phyloP scores from a whole-genome alignment of 2,797 vertebrate genomes.

The Myotis pilosus region DNA sequence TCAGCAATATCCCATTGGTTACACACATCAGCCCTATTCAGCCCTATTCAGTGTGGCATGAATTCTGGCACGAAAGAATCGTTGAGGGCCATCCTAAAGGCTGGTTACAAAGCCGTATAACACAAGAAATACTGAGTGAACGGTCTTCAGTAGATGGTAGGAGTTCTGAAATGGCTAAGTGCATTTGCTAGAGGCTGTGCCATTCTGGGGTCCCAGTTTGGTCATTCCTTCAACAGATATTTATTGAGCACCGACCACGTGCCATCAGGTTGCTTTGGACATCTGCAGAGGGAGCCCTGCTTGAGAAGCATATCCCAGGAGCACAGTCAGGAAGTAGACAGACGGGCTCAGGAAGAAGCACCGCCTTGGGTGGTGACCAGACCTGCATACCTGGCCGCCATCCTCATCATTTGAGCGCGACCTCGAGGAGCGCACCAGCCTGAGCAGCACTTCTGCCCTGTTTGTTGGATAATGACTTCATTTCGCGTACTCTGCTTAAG shows the following conservation, averaged over 20 bases:
- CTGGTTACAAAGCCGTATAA: background rate
- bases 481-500: slow-evolving; percentile 26
- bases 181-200: background rate
- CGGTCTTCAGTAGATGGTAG: background rate
- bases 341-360: background rate
- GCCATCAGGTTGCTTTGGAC: background rate
- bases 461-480: slow-evolving; percentile 56
- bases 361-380: background rate
- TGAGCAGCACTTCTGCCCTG: background rate
- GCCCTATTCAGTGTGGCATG: background rate
- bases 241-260: background rate
- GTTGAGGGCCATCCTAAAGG: background rate
- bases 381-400: background rate
- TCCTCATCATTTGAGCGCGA: background rate
- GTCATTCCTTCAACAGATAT: background rate
- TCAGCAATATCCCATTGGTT: background rate
- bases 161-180: background rate
- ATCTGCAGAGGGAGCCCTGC: background rate
- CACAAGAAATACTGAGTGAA: background rate
- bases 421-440: background rate
- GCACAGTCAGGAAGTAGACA: background rate
- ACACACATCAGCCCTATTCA: background rate
- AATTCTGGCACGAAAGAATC: background rate
- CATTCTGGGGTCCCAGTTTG: background rate
- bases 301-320: background rate